Base-by-base conservation (phyloP, 1,140 invertebrate species). In the Hermetia illucens region DNA sequence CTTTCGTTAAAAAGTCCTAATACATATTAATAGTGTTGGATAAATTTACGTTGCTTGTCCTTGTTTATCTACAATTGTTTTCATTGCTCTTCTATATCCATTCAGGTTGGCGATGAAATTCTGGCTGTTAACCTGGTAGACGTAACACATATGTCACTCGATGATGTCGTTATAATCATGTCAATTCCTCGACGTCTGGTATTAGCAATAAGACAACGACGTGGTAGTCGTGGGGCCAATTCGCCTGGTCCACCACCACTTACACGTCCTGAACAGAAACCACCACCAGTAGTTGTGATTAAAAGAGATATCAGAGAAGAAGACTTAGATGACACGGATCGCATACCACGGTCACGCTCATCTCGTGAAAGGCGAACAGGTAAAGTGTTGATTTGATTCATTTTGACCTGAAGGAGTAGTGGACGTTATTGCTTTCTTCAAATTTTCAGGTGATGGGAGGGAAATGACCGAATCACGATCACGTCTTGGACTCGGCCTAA, bases 81-180 rank as follows among this genome's bases (percentile, higher is more conserved):
- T n/a, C n/a, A n/a, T n/a, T n/a, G n/a, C n/a, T n/a, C n/a, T n/a
- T n/a, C n/a, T n/a, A n/a, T n/a, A n/a, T n/a, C n/a, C n/a, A n/a
- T n/a, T n/a, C 45, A 82, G 72, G 91, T 98, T 5, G 93, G 93
- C n/a, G 95, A 98, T 64, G 94, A 98, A 68, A 97, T 98, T 53
- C 65, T 98, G 44, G 90, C 91, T 4, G 91, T 98, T 22, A 98
- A 98, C 66, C 70, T 95, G 52, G 93, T 98, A 34, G 90, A 97
- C 55, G 93, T 98, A 44, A 84, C 87, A 38, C 79, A 86, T 50
- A 98, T 98, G 92, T 92, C 87, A 45, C 66, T 98, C 44, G 94
- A 98, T 61, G 94, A 98, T 62, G 93, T 98, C 27, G 94, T 98
- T 36, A 94, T 98, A 50, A 88, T 98, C 50, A 97, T 98, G 89